Evolutionary conservation across 2,797 vertebrate species (phyloP).

Genomic region (Manis javanica): DNA sequence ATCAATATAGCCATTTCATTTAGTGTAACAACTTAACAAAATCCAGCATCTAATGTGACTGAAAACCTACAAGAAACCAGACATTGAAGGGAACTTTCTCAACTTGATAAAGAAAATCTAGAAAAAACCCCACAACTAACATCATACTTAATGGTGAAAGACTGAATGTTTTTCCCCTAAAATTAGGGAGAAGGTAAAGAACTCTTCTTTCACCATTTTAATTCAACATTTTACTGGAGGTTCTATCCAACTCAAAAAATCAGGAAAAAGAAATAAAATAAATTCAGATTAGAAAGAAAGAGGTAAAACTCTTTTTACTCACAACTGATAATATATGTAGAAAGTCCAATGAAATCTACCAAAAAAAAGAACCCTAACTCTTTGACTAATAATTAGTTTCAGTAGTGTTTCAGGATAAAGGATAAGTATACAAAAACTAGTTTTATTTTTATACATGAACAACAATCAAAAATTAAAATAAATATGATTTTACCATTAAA

Average conservation of each 20-base stretch:
- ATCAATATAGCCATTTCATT: background rate
- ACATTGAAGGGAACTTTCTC: background rate
- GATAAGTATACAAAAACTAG: background rate
- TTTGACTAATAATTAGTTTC: background rate
- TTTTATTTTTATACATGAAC: background rate
- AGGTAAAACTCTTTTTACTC: background rate
- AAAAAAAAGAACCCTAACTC: background rate
- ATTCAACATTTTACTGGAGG: background rate
- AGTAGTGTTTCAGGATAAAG: background rate
- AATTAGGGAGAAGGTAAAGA: background rate
- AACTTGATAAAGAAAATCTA: background rate
- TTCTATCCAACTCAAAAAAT: background rate
- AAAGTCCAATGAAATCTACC: background rate
- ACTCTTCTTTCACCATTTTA: background rate
- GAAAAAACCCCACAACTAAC: background rate
- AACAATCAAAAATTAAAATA: background rate
- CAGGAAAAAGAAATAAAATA: background rate
- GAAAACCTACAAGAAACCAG: background rate
- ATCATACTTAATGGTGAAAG: background rate
- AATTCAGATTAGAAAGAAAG: background rate
- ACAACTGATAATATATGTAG: background rate
- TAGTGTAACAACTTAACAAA: background rate
- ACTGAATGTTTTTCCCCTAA: background rate
- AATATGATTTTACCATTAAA: background rate
- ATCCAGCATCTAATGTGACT: background rate